A percentile compares a stretch with the other conserved stretches of the same genome.
phyloP scores from a whole-genome alignment of 2,888 invertebrate genomes.

The Vandiemenella viatica region DNA sequence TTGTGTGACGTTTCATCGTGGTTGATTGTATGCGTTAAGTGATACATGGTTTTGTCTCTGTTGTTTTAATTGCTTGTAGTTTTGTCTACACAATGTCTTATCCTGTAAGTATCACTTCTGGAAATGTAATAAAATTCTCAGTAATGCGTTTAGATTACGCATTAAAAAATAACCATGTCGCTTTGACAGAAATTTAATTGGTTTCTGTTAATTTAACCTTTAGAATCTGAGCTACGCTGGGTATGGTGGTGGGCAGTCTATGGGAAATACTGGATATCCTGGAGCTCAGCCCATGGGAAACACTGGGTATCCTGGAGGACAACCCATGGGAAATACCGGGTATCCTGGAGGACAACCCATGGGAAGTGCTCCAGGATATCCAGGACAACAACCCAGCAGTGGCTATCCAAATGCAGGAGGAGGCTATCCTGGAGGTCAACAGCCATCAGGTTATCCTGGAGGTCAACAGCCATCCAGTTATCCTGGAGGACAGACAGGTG shows the following conservation, averaged over 20 bases:
- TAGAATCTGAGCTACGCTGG: background rate
- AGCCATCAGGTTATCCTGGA: slow-evolving; percentile 2
- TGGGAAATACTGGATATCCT: too few relatives aligned
- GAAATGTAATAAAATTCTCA: too few relatives aligned
- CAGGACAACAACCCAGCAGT: slow-evolving; percentile 7
- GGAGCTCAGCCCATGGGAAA: background rate
- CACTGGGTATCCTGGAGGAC: slow-evolving; percentile 10
- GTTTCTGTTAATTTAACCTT: background rate
- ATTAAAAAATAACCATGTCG: too few relatives aligned
- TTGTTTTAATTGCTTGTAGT: too few relatives aligned
- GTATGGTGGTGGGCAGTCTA: background rate
- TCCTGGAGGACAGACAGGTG: slow-evolving; percentile 16
- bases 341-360: slow-evolving; percentile 13
- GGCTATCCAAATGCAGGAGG: slow-evolving; percentile 8
- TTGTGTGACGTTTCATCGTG: too few relatives aligned
- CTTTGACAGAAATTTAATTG: too few relatives aligned
- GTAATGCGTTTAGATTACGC: too few relatives aligned
- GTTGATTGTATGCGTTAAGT: too few relatives aligned
- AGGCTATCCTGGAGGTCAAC: slow-evolving; percentile 5
- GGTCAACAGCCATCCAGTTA: slow-evolving; percentile 9
- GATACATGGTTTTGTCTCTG: too few relatives aligned
- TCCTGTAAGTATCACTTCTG: too few relatives aligned
- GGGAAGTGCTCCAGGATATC: too few relatives aligned
- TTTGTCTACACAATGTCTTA: too few relatives aligned
- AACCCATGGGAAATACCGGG: slow-evolving; percentile 7